These are phyloP conservation scores for Cheilosia vernalis DNA, from an alignment of 2,888 invertebrate genomes.

Conservation along the genomic window DNA sequence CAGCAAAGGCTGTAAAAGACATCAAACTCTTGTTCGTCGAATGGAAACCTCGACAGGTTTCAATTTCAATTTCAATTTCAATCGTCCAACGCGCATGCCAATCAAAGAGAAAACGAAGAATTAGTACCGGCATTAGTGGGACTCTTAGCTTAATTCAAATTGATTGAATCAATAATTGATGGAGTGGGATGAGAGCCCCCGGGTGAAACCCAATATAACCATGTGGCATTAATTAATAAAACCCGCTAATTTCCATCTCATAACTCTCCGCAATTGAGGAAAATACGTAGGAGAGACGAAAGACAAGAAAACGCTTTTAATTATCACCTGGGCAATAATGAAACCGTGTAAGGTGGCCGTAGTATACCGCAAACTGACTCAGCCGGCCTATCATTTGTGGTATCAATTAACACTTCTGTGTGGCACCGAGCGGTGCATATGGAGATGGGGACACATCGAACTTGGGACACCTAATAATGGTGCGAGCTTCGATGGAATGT, in stretches of 20 bases:
- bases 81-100: slow-evolving; percentile 29
- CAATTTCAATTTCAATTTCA: neutral
- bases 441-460: slow-evolving; percentile 10
- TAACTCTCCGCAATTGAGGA: slow-evolving; percentile 44
- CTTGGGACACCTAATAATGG: slow-evolving; percentile 47
- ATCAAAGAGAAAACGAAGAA: slow-evolving; percentile 63
- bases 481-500: slow-evolving; percentile 72
- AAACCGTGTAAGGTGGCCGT: slow-evolving; percentile 43
- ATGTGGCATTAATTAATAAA: slow-evolving; percentile 72
- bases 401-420: slow-evolving; percentile 71
- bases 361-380: slow-evolving; percentile 21
- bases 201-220: slow-evolving; percentile 53
- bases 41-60: neutral
- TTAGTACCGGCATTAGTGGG: slow-evolving; percentile 53
- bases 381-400: slow-evolving; percentile 55
- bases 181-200: slow-evolving; percentile 6
- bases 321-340: slow-evolving; percentile 66
- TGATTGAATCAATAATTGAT: slow-evolving; percentile 66
- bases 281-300: slow-evolving; percentile 30
- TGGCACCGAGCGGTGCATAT: slow-evolving; percentile 21
- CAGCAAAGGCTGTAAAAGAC: neutral
- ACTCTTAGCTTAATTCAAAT: slow-evolving; percentile 57
- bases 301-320: slow-evolving; percentile 69
- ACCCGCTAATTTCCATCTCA: slow-evolving; percentile 58
- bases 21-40: neutral